Evolutionary conservation across 2,113 vertebrate genomes (phyloP), one percentile per base, ranked within the genome.

Genomic region (Synodontis membranacea): DNA sequence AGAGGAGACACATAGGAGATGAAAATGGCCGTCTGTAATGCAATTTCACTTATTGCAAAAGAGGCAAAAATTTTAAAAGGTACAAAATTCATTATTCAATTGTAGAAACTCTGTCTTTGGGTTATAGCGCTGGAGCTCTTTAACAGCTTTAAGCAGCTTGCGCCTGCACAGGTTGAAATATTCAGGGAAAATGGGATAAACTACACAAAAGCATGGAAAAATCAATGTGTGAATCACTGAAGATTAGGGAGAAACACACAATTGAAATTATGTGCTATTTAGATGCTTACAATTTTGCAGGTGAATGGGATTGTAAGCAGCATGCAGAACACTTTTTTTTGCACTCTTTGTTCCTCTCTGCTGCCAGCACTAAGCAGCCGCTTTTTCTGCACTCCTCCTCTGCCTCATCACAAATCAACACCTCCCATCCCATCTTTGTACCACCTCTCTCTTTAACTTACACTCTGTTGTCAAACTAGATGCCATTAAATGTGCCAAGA

Each of bases 231-330:
- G 75, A 90, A 88, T 86, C 84, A 85, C 58, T 54, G 84, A 85
- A 82, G 68, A 86, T 85, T 83, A 85, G 83, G 80, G 80, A 82
- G 80, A 60, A 66, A 50, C 87, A 82, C 54, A 80, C 83, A 87
- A 87, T 84, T 87, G 88, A 85, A 90, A 90, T 90, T 87, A 88
- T 87, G 84, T 85, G 86, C 86, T 86, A 87, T 90, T 88, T 88
- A 82, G 87, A 85, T 48, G 85, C 83, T 84, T 87, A 87, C 85
- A 88, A 88, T 90, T 90, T 88, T 88, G 86, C 86, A 81, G 80
- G 87, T 90, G 89, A 88, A 75, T 86, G 84, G 64, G 84, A 86
- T 60, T 87, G 50, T 52, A 84, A 86, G 68, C 85, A 84, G 68
- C 80, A 79, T 80, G 50, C 83, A 46, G 50, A 78, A 78, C 75